Base-by-base conservation (phyloP, 2,797 vertebrate genomes). In the Eulemur coronatus region DNA sequence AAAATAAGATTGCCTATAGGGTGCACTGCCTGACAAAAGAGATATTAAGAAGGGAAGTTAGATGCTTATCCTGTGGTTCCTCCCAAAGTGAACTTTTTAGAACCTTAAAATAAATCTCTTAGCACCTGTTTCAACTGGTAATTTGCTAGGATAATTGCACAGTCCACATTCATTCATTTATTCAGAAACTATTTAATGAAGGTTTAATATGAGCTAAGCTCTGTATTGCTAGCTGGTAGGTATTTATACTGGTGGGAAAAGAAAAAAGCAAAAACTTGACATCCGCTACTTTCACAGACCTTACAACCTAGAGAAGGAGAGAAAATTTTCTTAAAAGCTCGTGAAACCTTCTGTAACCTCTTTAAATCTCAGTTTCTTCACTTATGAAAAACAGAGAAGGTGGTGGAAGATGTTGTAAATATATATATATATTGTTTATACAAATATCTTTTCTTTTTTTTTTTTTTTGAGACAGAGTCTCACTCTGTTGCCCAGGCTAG, bases 171-270 rank as follows among this genome's bases (percentile, higher is more conserved):
- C 8, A 81, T 65, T 91, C 43, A 80, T 55, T 86, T 52, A 76
- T 73, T 94, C 63, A 96, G 78, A 85, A 84, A 67, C 46, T 78
- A 72, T 65, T 78, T 84, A 84, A 80, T 65, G 22, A 84, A 50
- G 26, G 11, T 18, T 72, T 86, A 85, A 38, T 41, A n/a, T 55
- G 33, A 70, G 70, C 52, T 69, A 76, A 50, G 59, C 24, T 93
- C 69, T 35, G 26, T 35, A 26, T 12, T 81, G 28, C 55, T 67
- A 26, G 43, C 30, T 85, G 35, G 41, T 63, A 3, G 61, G 72
- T 76, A 61, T 30, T 43, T 57, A 41, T 24, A 41, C 43, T 63
- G n/a, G 48, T 35, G 43, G 73, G 28, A 26, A 94, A 61, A 76
- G 22, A 30, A 11, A 73, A 69, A 63, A 33, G 50, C 33, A 33